phyloP scores from a whole-genome alignment of 2,888 invertebrate genomes.

The Drosophila hamatofila region DNA sequence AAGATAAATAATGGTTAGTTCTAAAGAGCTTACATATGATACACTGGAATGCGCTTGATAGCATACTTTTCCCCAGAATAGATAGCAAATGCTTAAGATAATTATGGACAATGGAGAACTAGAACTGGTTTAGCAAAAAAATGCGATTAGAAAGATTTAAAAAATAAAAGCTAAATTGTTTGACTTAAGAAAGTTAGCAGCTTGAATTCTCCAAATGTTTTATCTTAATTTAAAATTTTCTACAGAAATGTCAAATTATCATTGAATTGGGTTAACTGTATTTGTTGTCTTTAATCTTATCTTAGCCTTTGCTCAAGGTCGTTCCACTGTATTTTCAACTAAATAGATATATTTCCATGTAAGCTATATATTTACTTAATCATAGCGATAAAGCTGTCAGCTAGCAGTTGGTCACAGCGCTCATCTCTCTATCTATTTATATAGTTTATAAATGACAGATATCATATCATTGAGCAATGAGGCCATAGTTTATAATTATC shows the following conservation, averaged over 20 bases:
- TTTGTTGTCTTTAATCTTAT: conserved; percentile 1
- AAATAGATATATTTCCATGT: conserved; percentile 3
- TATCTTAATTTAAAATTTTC: background rate
- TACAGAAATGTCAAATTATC: background rate
- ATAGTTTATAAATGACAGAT: background rate
- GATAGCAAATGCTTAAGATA: conserved; percentile 26
- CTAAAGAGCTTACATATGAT: conserved; percentile 30
- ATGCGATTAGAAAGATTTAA: background rate
- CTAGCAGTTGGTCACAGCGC: background rate
- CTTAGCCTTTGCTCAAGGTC: conserved; percentile 1
- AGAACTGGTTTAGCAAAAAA: background rate
- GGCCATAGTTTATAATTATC: background rate
- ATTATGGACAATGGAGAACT: conserved; percentile 10
- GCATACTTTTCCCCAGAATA: conserved; percentile 3
- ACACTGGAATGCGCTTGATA: conserved; percentile 49
- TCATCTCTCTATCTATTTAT: background rate
- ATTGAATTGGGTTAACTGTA: conserved; percentile 7
- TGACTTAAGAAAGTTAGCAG: background rate
- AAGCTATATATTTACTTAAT: conserved; percentile 10
- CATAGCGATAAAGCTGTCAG: conserved; percentile 7
- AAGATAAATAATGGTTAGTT: conserved; percentile 26
- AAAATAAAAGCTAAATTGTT: background rate
- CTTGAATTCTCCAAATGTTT: background rate
- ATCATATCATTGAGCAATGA: background rate
- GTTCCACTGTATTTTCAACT: background rate